These are phyloP conservation scores for Hydrocynus forskahlii DNA, from an alignment of 2,797 vertebrate genomes.

Conservation along the genomic window DNA sequence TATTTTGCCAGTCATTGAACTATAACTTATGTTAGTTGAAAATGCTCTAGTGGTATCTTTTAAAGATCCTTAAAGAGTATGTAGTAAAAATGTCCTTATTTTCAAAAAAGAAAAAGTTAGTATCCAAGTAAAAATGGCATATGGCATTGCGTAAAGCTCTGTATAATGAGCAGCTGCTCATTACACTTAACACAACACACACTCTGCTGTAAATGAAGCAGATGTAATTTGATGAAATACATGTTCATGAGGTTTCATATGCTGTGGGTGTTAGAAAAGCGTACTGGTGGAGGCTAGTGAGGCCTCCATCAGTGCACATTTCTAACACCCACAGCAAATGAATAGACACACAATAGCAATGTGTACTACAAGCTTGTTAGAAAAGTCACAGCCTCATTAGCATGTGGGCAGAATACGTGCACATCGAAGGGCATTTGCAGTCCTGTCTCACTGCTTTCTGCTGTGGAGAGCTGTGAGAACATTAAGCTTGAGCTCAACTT, in stretches of 20 bases:
- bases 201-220: neutral
- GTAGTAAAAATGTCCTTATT: neutral
- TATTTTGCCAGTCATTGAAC: too few species aligned
- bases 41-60: neutral
- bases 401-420: constrained; percentile 61
- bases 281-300: neutral
- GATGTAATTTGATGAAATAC: neutral
- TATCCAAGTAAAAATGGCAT: neutral
- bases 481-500: constrained; percentile 57
- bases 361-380: neutral
- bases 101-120: neutral
- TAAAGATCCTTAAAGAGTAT: neutral
- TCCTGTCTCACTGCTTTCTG: constrained; percentile 18
- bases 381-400: constrained; percentile 44
- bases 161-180: neutral
- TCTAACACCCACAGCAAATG: neutral
- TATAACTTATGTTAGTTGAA: too few species aligned
- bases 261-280: neutral
- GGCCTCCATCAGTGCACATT: neutral
- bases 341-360: neutral
- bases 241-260: neutral
- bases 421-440: constrained; percentile 48
- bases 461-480: constrained; percentile 56
- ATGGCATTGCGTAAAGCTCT: neutral
- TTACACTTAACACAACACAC: neutral